These are phyloP conservation scores for Synergus japonicus DNA, from an alignment of 2,888 invertebrate species.

Conservation along the genomic window DNA sequence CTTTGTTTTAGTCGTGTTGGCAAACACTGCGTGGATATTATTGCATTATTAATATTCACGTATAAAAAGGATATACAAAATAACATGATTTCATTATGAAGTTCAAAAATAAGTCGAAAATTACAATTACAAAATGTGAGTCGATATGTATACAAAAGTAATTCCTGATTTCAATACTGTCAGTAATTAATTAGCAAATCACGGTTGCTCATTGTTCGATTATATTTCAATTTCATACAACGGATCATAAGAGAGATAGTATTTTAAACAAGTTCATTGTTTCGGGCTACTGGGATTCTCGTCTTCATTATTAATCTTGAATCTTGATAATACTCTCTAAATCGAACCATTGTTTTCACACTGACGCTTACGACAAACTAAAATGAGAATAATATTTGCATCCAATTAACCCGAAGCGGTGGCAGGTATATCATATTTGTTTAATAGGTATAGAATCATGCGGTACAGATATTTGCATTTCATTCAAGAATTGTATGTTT, in stretches of 20 bases:
- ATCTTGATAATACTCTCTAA: conserved; percentile 40
- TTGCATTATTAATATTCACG: too few relatives aligned
- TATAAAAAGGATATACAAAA: too few relatives aligned
- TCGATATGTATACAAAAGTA: too few relatives aligned
- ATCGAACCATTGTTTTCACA: conserved; percentile 48
- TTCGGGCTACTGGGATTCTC: neutral
- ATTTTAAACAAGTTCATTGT: conserved; percentile 5
- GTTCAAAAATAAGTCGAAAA: too few relatives aligned
- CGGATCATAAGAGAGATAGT: too few relatives aligned
- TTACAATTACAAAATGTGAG: too few relatives aligned
- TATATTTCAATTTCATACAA: neutral
- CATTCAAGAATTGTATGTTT: conserved; percentile 1
- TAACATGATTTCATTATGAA: too few relatives aligned
- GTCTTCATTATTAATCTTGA: conserved; percentile 21
- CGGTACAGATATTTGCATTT: conserved; percentile 33
- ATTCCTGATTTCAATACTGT: too few relatives aligned
- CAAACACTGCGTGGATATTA: too few relatives aligned
- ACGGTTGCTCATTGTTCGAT: neutral
- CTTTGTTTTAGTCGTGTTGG: too few relatives aligned
- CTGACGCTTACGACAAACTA: conserved; percentile 1
- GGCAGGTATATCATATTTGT: conserved; percentile 41
- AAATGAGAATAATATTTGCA: conserved; percentile 58
- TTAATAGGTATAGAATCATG: conserved; percentile 36
- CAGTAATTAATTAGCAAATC: neutral
- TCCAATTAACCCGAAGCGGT: conserved; percentile 51